Conservation (phyloP, 2,113 vertebrate species). For the Catagonus wagneri region DNA sequence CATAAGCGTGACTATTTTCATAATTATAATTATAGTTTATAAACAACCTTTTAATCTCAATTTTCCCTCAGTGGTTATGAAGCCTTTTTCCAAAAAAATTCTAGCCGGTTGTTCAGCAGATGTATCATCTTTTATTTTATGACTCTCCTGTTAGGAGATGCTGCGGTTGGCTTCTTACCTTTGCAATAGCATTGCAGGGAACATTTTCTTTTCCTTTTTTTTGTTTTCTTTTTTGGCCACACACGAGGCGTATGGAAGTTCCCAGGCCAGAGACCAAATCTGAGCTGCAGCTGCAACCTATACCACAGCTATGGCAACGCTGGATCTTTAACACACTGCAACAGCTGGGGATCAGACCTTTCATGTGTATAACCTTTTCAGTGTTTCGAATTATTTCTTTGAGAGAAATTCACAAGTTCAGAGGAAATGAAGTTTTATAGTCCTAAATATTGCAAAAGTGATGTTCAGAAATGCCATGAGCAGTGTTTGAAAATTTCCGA, state of each 20-base stretch:
- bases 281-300: too few species aligned
- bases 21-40: slow-evolving; percentile 45
- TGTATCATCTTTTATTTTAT: neutral
- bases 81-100: slow-evolving; percentile 15
- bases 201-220: neutral
- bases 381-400: slow-evolving; percentile 51
- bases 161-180: neutral
- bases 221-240: too few species aligned
- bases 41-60: neutral
- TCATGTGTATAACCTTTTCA: neutral
- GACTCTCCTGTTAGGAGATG: neutral
- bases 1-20: slow-evolving; percentile 11
- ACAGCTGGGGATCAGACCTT: neutral
- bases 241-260: too few species aligned
- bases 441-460: neutral
- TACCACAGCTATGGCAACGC: too few species aligned
- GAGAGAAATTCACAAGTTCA: neutral
- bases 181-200: neutral
- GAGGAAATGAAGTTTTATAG: neutral
- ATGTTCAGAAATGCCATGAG: neutral
- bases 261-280: too few species aligned
- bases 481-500: neutral
- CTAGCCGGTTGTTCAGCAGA: neutral
- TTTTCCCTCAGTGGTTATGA: neutral
- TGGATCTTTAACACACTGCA: too few species aligned